Evolutionary conservation across 2,888 invertebrate species (phyloP), one percentile per base, ranked within the genome.

Genomic region (Pseudanteris insignis): DNA sequence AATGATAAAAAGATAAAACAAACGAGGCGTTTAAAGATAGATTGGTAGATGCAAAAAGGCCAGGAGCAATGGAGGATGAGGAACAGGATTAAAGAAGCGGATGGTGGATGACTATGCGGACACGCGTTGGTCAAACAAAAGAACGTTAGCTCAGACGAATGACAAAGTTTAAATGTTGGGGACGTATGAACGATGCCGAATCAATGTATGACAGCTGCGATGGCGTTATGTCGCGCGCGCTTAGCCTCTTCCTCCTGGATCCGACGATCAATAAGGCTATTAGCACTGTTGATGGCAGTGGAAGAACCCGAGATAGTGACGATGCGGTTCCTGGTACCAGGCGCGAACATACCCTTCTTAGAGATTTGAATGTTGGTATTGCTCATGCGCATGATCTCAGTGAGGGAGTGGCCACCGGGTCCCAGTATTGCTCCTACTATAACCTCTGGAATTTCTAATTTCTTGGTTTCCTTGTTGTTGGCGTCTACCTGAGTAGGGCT

Each of bases 341-440:
- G 96, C 76, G 94, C 93, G 86, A 94, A 96, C 78, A 92, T 93
- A 81, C 96, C 96, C 85, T 96, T 96, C 87, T 96, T 96, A 72
- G 95, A 95, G 84, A 97, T 96, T 86, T 96, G 96, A 83, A 97
- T 95, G 85, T 92, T 95, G 82, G 96, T 95, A 82, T 96, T 95
- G 80, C 94, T 95, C 84, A 91, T 87, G 84, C 95, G 94, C 85
- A 96, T 96, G 83, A 97, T 94, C 86, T 97, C 96, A 77, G 95
- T 92, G 81, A 97, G 88, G 82, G 94, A 92, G 83, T 94, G 91
- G 68, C 96, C 97, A 79, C 94, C 96, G 70, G 95, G 96, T 79
- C 92, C 97, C 81, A 97, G 86, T 78, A 98, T 95, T 79, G 96
- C 96, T 78, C 96, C 97, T 80, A 97, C 95, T 83, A 96, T 94